Conservation (phyloP, 2,113 vertebrate genomes). For the Muscicapa adusta region DNA sequence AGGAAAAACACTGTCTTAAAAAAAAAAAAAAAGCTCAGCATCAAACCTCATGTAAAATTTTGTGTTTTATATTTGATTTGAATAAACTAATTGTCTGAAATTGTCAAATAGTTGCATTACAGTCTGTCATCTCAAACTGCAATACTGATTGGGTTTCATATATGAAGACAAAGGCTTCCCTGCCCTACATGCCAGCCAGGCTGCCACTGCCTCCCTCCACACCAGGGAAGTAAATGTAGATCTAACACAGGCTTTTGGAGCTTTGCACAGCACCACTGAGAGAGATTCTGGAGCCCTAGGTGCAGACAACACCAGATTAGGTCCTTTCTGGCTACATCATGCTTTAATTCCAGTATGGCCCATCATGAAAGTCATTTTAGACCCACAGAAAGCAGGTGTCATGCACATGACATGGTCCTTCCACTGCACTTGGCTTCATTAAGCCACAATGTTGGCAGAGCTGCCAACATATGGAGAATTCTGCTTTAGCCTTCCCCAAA, state of each 20-base stretch:
- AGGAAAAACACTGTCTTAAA: neutral
- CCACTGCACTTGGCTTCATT: neutral
- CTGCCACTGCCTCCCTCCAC: neutral
- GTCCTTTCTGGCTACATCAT: fast-evolving
- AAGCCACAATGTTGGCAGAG: fast-evolving
- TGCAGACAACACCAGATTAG: neutral
- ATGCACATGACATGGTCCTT: neutral
- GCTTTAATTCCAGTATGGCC: neutral
- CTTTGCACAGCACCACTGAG: neutral
- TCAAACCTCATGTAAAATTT: neutral
- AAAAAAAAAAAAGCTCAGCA: neutral
- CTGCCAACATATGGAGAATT: neutral
- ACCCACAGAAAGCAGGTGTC: neutral
- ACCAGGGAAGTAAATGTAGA: neutral
- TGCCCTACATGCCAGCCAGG: neutral
- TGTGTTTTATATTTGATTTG: neutral
- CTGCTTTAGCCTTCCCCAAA: neutral
- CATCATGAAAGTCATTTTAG: neutral
- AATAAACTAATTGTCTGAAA: neutral
- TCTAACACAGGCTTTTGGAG: neutral
- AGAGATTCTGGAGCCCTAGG: neutral
- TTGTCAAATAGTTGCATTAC: neutral
- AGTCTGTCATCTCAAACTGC: neutral
- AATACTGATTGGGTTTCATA: neutral
- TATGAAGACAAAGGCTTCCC: neutral